Base-by-base conservation (phyloP, 92 coral and sea anemone genomes). In the Siderastrea radians region DNA sequence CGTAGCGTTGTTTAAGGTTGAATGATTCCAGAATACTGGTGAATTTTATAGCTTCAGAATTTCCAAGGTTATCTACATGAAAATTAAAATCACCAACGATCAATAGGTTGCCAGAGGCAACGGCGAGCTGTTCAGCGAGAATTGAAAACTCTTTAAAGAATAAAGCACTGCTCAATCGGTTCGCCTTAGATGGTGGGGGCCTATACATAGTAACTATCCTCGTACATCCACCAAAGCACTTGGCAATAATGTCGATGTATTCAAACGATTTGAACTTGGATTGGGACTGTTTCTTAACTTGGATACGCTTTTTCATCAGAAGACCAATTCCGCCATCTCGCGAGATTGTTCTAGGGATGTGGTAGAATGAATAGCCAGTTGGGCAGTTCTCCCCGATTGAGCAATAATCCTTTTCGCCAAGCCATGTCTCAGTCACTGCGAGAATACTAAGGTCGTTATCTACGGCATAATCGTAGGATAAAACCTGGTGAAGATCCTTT, bases 381-480 rank as follows among this genome's bases (percentile, higher is more conserved):
- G 88, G 92, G 49, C 85, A 83, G 67, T 83, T 83, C 57, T 88
- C 92, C 2, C 92, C 78, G 10, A 77, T 81, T 49, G 69, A 65
- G 68, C 48, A 74, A 38, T 80, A 58, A 62, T 50, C 62, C 68
- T 83, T 74, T 38, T 84, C 92, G 68, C 50, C 72, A 49, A 83
- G 83, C 92, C 92, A 89, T 17, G 92, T 89, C 72, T 89, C 92
- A 50, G 92, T 89, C 46, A 90, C 19, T 52, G 86, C 93, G 49
- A 84, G 69, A 72, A 90, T 78, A 78, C 84, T 89, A 51, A 78
- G 79, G 45, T 61, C 53, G 70, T 90, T 84, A 65, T 89, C 89
- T 52, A 89, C 72, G n/a, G 84, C 93, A 68, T 81, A 70, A 86
- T n/a, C n/a, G n/a, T n/a, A n/a, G n/a, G n/a, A n/a, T n/a, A n/a